Evolutionary conservation across 2,888 invertebrate species (phyloP), one percentile per base, ranked within the genome.

Genomic region (Tenodera sinensis): DNA sequence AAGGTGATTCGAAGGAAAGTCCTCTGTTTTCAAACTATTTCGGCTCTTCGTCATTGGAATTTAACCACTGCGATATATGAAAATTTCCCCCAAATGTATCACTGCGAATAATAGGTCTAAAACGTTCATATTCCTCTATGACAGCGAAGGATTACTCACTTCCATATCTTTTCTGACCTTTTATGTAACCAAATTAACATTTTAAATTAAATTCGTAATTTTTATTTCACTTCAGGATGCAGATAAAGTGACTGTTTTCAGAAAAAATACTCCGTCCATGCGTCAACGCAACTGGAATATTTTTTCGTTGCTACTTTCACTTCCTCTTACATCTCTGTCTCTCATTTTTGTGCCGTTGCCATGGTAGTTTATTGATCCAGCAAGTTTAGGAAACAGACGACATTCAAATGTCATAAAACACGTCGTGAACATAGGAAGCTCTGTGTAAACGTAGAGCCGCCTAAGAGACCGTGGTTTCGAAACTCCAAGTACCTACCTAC

Each of bases 321-420:
- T 71, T 87, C 83, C 87, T 83, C 30, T 87, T 87, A 71, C 15
- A 42, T 42, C 42, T 42, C 42, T 20, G 14, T 54, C 54, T 54
- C 54, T 71, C 54, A 71, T 71, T 83, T 87, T 83, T 88, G 90
- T 87, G 88, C 88, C 89, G 90, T 91, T 90, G 89, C 90, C 71
- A 89, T 71, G 90, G 89, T 84, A 54, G 85, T 87, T 85, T 88
- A 89, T 89, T 88, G 89, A 89, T 89, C 89, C 84, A 71, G 54
- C 54, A 34, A 85, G 88, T 88, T 89, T 89, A 82, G 88, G 89
- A 88, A 89, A 89, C 85, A 82, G 89, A 88, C 87, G 89, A 83
- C 87, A 90, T 90, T 84, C 85, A 89, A 88, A 90, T 89, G 90
- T 88, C 89, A 89, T 87, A 90, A 89, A 90, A 88, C 88, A 85